Evolutionary conservation across 2,797 vertebrate species (phyloP), one percentile per base, ranked within the genome.

Genomic region (Vireo griseus): DNA sequence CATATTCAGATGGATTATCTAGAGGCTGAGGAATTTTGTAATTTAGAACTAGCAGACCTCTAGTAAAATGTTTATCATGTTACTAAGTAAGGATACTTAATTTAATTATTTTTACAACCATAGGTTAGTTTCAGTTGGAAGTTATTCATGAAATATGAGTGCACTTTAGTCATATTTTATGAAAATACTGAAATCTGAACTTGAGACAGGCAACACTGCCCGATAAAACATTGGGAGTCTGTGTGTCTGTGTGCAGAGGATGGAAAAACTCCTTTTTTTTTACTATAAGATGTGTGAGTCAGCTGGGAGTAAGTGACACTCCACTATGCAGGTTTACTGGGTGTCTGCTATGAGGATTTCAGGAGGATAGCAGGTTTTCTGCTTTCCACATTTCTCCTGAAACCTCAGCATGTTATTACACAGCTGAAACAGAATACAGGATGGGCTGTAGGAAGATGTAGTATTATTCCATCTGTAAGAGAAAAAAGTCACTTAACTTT

Each of bases 381-480:
- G 42, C 61, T 92, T 91, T 91, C 54, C n/a, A 26, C 44, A 28
- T 93, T 94, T 90, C 72, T 88, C 14, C 86, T 65, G 45, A 83
- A 88, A 87, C 25, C 39, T 89, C 67, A 88, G 84, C 71, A 29
- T 83, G 91, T 79, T 79, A 44, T 75, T 69, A 65, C 61, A 66
- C 26, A 78, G 25, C 58, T 82, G 92, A 90, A 84, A 90, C 42
- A 52, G 51, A 92, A 84, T 90, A 86, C 20, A 13, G 80, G 37
- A 87, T 69, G 52, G 69, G 47, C 75, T 93, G 59, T 31, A 75
- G 39, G 94, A 90, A 85, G 44, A 78, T 52, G 65, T 58, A 57
- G 59, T 54, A 54, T 92, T 95, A 92, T 91, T 67, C 84, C 82
- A 74, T 90, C 68, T 85, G 78, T 82, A 80, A 84, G 47, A 79